phyloP scores from a whole-genome alignment of 2,113 vertebrate genomes.

The Eidolon helvum region DNA sequence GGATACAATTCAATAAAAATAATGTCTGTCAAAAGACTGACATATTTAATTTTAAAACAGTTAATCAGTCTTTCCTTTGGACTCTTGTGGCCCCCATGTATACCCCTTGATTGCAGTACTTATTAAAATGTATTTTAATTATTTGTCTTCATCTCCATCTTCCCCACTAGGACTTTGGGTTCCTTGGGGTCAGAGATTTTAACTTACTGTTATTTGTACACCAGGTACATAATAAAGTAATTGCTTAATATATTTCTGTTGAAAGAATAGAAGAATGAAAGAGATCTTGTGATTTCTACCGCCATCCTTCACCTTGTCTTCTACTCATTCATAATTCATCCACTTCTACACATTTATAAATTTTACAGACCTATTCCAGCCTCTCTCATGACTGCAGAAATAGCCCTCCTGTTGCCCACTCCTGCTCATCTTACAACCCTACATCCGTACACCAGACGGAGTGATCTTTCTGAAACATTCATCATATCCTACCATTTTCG shows the following conservation, averaged over 20 bases:
- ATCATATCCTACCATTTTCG: not conserved
- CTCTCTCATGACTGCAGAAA: not conserved
- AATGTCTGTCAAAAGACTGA: conserved; percentile 63
- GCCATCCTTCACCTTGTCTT: not conserved
- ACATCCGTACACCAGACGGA: not conserved
- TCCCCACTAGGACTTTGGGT: conserved; percentile 33
- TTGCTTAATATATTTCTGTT: not conserved
- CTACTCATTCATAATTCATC: not conserved
- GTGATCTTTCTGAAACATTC: not conserved
- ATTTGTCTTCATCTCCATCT: conserved; percentile 50
- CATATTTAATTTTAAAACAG: conserved; percentile 65
- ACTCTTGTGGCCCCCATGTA: not conserved
- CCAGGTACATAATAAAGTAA: not conserved
- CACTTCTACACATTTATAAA: not conserved
- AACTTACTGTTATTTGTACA: not conserved
- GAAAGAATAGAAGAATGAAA: not conserved
- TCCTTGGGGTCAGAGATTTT: conserved; percentile 55
- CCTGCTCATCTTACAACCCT: not conserved
- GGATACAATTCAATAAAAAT: conserved; percentile 60
- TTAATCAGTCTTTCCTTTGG: conserved; percentile 55
- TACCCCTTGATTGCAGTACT: conserved; percentile 18
- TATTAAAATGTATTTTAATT: conserved; percentile 69
- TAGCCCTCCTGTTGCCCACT: not conserved
- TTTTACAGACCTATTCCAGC: not conserved
- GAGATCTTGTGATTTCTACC: not conserved